Evolutionary conservation across 2,113 vertebrate species (phyloP).

Genomic region (Aptenodytes forsteri): DNA sequence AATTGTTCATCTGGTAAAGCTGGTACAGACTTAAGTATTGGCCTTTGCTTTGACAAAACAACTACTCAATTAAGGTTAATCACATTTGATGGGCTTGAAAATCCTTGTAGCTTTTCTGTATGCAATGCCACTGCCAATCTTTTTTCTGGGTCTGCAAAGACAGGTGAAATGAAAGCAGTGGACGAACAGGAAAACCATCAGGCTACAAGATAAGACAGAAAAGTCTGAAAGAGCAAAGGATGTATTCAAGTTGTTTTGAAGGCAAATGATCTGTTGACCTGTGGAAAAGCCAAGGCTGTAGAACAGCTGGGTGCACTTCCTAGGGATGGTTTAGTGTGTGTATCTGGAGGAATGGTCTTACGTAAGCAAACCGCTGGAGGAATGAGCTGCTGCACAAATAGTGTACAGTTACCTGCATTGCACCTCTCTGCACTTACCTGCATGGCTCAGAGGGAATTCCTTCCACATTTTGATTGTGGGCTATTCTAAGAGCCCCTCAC

Average conservation of each 20-base stretch:
- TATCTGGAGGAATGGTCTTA: neutral
- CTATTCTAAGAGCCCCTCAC: neutral
- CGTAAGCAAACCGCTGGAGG: neutral
- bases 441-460: neutral
- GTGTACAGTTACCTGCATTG: neutral
- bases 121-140: neutral
- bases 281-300: neutral
- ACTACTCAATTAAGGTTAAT: neutral
- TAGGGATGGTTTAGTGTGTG: neutral
- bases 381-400: neutral
- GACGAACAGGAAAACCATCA: neutral
- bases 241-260: neutral
- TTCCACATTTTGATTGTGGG: neutral
- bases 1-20: neutral
- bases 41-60: neutral
- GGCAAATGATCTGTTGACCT: neutral
- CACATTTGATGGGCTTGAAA: neutral
- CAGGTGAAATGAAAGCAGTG: neutral
- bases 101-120: neutral
- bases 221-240: neutral
- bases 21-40: neutral
- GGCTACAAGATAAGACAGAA: neutral
- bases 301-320: conserved; percentile 8
- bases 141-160: neutral
- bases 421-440: neutral